Evolutionary conservation across 2,797 vertebrate species (phyloP), one percentile per base, ranked within the genome.

Genomic region (Sebastiscus tertius): DNA sequence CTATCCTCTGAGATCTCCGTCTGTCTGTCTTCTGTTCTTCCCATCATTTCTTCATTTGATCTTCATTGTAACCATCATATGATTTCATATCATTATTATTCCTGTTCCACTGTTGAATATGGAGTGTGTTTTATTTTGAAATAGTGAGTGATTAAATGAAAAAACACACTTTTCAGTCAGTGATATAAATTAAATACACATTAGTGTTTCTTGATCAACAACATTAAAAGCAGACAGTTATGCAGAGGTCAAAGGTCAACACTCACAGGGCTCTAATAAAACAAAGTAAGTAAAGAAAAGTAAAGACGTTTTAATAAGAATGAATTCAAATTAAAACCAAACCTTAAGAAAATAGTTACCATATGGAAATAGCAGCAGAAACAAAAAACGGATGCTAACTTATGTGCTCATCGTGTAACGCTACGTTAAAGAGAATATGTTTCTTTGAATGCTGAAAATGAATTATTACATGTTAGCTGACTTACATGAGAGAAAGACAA

Each of bases 1-100:
- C 1, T n/a, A 79, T 84, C 83, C 78, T 79, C 75, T 80, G 24
- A 85, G 74, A 75, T 8, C 46, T 18, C 18, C 18, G 18, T 49
- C 16, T 49, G 46, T 65, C 42, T 18, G 36, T 39, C 36, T 39
- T 39, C 36, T 39, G 46, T 62, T 14, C 3, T 49, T 20, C 27
- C 16, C 27, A 1, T 24, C 33, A 13, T 20, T 6, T 18, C 39
- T 52, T 54, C 22, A 7, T 52, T 64, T 42, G 2, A 33, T 70
- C 75, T 72, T 73, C 33, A 49, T 42, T n/a, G 11, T 26, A 46
- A 73, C 54, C 2, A 2, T 74, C 60, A 11, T 3, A 7, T 46
- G 1, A 8, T 54, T 6, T 52, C 33, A 5, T 56, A 2, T 27
- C 1, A 0, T 27, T 39, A 39, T 39, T 39, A 0, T 27, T 56